phyloP scores from a whole-genome alignment of 2,113 vertebrate species.

The Solea solea region DNA sequence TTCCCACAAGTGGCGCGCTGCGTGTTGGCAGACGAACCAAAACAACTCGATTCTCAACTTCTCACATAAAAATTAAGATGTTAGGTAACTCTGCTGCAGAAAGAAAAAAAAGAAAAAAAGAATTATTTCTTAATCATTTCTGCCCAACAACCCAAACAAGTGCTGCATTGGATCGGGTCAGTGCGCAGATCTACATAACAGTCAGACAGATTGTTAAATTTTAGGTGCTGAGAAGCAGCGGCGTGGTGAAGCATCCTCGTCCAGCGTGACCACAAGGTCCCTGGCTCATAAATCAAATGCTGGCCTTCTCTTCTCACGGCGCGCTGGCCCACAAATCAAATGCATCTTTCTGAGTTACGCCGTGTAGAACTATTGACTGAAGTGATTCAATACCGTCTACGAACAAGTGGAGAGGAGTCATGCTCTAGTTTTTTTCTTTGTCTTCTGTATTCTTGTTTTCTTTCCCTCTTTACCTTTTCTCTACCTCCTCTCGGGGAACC shows the following conservation, averaged over 20 bases:
- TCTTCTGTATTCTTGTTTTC: slow-evolving; percentile 37
- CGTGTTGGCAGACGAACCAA: neutral
- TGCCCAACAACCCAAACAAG: slow-evolving; percentile 16
- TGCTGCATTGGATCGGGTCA: slow-evolving; percentile 11
- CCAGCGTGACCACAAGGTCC: slow-evolving; percentile 70
- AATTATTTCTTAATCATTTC: slow-evolving; percentile 21
- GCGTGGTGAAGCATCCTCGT: slow-evolving; percentile 36
- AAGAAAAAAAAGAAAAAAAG: slow-evolving; percentile 4
- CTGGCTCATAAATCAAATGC: slow-evolving; percentile 72
- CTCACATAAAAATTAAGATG: slow-evolving; percentile 4
- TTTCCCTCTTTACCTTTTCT: slow-evolving; percentile 10
- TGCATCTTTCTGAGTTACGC: slow-evolving; percentile 71
- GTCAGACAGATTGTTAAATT: slow-evolving; percentile 54
- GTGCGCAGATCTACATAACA: slow-evolving; percentile 55
- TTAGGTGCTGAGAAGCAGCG: slow-evolving; percentile 46
- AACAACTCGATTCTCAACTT: neutral
- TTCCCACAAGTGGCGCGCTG: neutral
- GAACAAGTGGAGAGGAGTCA: slow-evolving; percentile 44
- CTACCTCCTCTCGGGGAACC: slow-evolving; percentile 17
- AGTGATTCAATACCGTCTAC: slow-evolving; percentile 67
- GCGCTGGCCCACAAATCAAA: slow-evolving; percentile 74
- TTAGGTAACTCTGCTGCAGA: slow-evolving; percentile 3
- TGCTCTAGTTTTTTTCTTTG: slow-evolving; percentile 31
- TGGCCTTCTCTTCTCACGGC: slow-evolving; percentile 52
- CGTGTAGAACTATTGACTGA: slow-evolving; percentile 73